Conservation (phyloP, 1,140 invertebrate genomes). For the Penaeus chinensis region DNA sequence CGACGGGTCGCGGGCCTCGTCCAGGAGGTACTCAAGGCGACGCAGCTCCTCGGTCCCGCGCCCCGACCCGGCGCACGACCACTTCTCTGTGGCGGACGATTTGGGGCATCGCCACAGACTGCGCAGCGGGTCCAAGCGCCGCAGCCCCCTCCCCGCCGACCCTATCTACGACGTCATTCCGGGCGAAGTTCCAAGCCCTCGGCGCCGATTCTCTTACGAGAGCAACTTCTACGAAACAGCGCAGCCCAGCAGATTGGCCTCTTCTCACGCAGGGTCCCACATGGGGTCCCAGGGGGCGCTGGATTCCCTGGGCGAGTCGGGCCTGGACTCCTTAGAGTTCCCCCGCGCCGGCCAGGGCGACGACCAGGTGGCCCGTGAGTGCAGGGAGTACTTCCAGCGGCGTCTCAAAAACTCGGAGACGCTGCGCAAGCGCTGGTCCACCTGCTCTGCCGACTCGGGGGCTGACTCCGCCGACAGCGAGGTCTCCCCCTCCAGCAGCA, state of each 20-base stretch:
- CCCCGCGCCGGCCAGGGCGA: conserved; percentile 7
- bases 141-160: background rate
- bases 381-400: conserved; percentile 48
- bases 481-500: background rate
- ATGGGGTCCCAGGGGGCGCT: too few relatives aligned
- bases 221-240: background rate
- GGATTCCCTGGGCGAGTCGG: conserved; percentile 9
- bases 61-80: background rate
- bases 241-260: conserved; percentile 22
- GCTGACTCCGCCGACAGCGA: conserved; percentile 51
- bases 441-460: conserved; percentile 47
- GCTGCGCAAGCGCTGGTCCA: conserved; percentile 50
- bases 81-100: background rate
- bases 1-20: conserved; percentile 5
- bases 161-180: conserved; percentile 50
- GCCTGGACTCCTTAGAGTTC: background rate
- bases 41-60: conserved; percentile 3
- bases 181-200: background rate
- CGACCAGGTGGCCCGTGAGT: conserved; percentile 46
- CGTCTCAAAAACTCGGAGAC: conserved; percentile 51
- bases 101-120: too few relatives aligned
- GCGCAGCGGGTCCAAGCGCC: too few relatives aligned
- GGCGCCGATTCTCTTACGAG: background rate
- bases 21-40: background rate
- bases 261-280: conserved; percentile 44